phyloP scores from a whole-genome alignment of 92 coral and sea anemone species.

The Montipora capitata region DNA sequence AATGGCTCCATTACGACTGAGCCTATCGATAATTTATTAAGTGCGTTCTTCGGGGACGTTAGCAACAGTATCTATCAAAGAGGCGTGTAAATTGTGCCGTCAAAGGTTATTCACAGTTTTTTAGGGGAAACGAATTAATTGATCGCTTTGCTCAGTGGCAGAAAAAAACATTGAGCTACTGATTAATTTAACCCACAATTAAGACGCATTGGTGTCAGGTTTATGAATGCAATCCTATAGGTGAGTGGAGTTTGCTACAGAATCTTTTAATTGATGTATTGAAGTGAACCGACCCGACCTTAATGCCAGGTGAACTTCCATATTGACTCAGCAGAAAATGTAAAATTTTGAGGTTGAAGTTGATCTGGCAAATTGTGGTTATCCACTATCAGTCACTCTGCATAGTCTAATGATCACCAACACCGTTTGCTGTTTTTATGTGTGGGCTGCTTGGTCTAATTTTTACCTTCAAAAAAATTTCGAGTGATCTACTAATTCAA shows the following conservation, averaged over 20 bases:
- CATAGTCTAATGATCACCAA: neutral
- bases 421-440: neutral
- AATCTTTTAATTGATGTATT: neutral
- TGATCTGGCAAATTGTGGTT: neutral
- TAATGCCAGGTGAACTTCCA: constrained; percentile 16
- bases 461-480: too few species aligned
- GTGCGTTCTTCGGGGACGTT: constrained; percentile 50
- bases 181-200: neutral
- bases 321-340: neutral
- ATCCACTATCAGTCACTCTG: neutral
- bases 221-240: neutral
- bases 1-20: neutral
- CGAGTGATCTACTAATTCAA: too few species aligned
- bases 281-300: neutral
- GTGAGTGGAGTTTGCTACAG: constrained; percentile 24
- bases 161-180: neutral
- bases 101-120: constrained; percentile 33
- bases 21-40: constrained; percentile 7
- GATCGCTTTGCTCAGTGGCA: constrained; percentile 16
- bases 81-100: constrained; percentile 2
- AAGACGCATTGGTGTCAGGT: neutral
- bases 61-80: constrained; percentile 51
- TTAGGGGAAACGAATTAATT: constrained; percentile 30
- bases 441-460: neutral
- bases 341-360: neutral